Conservation (phyloP, 1,140 invertebrate species). For the Dendrolimus punctatus region DNA sequence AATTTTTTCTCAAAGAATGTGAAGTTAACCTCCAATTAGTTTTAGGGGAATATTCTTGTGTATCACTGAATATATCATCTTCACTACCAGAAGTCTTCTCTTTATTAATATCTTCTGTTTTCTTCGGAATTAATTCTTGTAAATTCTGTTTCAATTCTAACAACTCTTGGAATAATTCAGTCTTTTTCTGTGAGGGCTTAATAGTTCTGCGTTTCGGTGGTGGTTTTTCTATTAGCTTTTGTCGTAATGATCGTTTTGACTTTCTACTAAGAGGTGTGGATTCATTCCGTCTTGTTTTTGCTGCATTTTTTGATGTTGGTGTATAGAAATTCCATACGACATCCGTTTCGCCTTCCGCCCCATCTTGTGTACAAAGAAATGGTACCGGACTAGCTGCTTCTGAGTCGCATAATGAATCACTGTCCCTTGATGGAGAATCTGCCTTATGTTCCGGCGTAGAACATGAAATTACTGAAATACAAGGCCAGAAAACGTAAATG, state of each 20-base stretch:
- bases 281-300: slow-evolving; percentile 27
- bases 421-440: slow-evolving; percentile 58
- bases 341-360: slow-evolving; percentile 59
- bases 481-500: neutral
- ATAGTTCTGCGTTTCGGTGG: slow-evolving; percentile 42
- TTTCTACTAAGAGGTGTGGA: slow-evolving; percentile 56
- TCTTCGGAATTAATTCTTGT: slow-evolving; percentile 46
- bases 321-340: slow-evolving; percentile 70
- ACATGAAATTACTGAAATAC: slow-evolving; percentile 55
- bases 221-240: slow-evolving; percentile 47
- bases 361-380: slow-evolving; percentile 69
- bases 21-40: slow-evolving; percentile 32
- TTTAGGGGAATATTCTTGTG: slow-evolving; percentile 48
- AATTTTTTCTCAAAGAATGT: slow-evolving; percentile 49
- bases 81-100: slow-evolving; percentile 41
- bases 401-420: slow-evolving; percentile 57
- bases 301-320: slow-evolving; percentile 40
- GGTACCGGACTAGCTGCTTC: slow-evolving; percentile 60
- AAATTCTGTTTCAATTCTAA: slow-evolving; percentile 63
- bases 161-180: slow-evolving; percentile 54
- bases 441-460: slow-evolving; percentile 52
- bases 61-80: slow-evolving; percentile 56
- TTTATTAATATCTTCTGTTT: slow-evolving; percentile 19
- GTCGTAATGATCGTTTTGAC: slow-evolving; percentile 33
- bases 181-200: slow-evolving; percentile 40